Evolutionary conservation across 2,797 vertebrate genomes (phyloP).

Genomic region (Microctenopoma stevenorrisi): DNA sequence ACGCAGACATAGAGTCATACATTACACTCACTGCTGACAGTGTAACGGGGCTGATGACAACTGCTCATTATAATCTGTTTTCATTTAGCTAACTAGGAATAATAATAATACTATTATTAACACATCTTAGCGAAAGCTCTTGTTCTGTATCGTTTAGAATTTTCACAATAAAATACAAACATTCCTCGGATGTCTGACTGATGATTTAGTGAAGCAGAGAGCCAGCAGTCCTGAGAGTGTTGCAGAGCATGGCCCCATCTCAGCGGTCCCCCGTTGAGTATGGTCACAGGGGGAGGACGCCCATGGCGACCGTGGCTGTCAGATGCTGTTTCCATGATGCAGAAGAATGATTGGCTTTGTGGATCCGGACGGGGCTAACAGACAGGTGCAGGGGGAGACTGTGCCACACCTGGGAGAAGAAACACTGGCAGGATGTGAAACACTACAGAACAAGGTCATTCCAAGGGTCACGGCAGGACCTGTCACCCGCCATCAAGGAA

Average conservation of each 20-base stretch:
- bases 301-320: conserved; percentile 76
- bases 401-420: conserved; percentile 77
- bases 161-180: neutral
- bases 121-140: neutral
- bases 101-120: conserved; percentile 6
- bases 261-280: conserved; percentile 52
- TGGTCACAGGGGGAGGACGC: conserved; percentile 68
- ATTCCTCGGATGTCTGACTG: neutral
- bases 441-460: conserved; percentile 76
- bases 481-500: conserved; percentile 57
- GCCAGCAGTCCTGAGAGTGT: conserved; percentile 33
- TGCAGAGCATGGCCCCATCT: conserved; percentile 62
- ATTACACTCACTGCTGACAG: neutral
- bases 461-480: conserved; percentile 67
- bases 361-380: conserved; percentile 58
- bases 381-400: conserved; percentile 61
- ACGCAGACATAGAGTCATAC: neutral
- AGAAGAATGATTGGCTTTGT: conserved; percentile 76
- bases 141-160: neutral
- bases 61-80: conserved; percentile 33
- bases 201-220: conserved; percentile 26
- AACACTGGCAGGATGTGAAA: conserved; percentile 77
- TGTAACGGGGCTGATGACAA: conserved; percentile 12
- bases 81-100: neutral
- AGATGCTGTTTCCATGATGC: conserved; percentile 72